Conservation (phyloP, 2,797 vertebrate genomes). For the Amblyopsis hoosieri region DNA sequence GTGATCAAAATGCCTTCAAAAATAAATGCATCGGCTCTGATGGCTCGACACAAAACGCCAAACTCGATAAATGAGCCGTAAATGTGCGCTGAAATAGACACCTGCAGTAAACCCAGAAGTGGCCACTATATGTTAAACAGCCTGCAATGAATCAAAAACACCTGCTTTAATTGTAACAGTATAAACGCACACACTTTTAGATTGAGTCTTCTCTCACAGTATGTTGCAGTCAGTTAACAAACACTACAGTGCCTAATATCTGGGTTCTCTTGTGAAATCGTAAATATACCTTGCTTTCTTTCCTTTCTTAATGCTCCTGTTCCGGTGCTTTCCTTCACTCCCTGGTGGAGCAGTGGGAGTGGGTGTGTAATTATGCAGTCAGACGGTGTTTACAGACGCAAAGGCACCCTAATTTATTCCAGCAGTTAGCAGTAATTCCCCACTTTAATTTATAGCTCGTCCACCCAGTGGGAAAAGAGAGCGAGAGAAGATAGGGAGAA, state of each 20-base stretch:
- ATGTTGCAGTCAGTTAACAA: conserved; percentile 25
- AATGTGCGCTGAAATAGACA: conserved; percentile 9
- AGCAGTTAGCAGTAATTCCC: conserved; percentile 85
- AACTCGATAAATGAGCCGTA: neutral
- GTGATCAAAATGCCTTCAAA: neutral
- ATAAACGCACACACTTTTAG: conserved; percentile 4
- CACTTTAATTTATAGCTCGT: conserved; percentile 84
- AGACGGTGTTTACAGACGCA: conserved; percentile 84
- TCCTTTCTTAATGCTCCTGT: conserved; percentile 27
- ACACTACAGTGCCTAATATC: conserved; percentile 9
- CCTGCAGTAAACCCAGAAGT: conserved; percentile 29
- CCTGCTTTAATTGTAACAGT: neutral
- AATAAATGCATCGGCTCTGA: conserved; percentile 1
- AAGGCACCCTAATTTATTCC: conserved; percentile 84
- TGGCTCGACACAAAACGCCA: conserved; percentile 1
- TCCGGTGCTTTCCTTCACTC: conserved; percentile 52
- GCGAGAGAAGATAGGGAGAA: conserved; percentile 54
- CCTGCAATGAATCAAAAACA: neutral
- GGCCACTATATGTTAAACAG: neutral
- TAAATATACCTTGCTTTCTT: conserved; percentile 37
- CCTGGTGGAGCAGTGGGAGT: conserved; percentile 74
- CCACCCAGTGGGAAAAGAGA: conserved; percentile 71
- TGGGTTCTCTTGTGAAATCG: conserved; percentile 40
- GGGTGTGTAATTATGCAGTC: conserved; percentile 83
- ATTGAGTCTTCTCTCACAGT: conserved; percentile 50